Conservation (phyloP, 1,140 invertebrate species). For the Lucilia cuprina region DNA sequence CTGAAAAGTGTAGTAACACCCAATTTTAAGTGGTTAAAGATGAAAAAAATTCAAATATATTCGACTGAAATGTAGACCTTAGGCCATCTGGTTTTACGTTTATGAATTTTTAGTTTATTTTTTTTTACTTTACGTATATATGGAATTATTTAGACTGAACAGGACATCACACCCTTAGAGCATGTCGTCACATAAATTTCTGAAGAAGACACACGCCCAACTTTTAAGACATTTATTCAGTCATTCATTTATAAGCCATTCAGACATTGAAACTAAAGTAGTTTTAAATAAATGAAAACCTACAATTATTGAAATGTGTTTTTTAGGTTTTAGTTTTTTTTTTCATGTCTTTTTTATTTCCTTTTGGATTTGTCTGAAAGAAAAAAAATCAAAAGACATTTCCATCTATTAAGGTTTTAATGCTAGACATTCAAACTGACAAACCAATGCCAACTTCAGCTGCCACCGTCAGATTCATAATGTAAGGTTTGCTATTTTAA, state of each 20-base stretch:
- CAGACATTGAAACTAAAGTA: not conserved
- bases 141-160: not conserved
- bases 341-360: not conserved
- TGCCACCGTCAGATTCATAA: not conserved
- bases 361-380: not conserved
- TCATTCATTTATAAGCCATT: not conserved
- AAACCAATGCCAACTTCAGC: not conserved
- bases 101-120: not conserved
- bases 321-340: not conserved
- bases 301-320: slow-evolving; percentile 12
- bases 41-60: not conserved
- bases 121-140: not conserved
- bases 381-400: not conserved
- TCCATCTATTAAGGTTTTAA: not conserved
- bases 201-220: not conserved
- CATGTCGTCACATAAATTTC: slow-evolving; percentile 14
- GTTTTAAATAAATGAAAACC: slow-evolving; percentile 11
- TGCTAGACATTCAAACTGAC: not conserved
- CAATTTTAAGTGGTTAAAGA: not conserved
- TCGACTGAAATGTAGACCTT: not conserved
- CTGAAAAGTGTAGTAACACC: slow-evolving; percentile 2
- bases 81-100: not conserved
- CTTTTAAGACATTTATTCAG: not conserved
- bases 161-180: slow-evolving; percentile 16
- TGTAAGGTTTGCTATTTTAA: not conserved